Evolutionary conservation across 2,888 invertebrate genomes (phyloP).

Genomic region (Callimorpha dominula): DNA sequence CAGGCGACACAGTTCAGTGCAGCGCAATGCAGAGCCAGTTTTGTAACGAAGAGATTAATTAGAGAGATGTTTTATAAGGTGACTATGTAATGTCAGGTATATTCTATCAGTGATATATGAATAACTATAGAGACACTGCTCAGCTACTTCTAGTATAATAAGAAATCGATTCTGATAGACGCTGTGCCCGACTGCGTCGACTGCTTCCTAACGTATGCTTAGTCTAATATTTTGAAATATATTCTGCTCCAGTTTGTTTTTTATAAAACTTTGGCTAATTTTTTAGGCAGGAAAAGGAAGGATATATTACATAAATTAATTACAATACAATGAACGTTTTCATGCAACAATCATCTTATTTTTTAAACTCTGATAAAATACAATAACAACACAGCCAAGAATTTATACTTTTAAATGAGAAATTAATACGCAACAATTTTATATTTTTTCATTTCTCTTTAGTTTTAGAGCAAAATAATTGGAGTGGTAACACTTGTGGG

Average conservation of each 20-base stretch:
- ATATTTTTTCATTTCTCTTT: constrained; percentile 27
- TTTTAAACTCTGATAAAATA: constrained; percentile 1
- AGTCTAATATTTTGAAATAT: neutral
- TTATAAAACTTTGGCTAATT: neutral
- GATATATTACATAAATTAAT: neutral
- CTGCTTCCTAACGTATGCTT: neutral
- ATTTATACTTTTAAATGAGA: constrained; percentile 35
- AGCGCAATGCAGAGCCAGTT: no score
- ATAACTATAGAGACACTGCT: neutral
- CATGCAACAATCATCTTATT: neutral
- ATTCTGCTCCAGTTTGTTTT: neutral
- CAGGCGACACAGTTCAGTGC: neutral
- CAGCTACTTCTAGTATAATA: neutral
- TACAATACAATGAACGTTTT: neutral
- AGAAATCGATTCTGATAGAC: neutral
- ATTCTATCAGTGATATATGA: no score
- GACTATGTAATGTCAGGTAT: neutral
- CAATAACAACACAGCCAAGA: constrained; percentile 12
- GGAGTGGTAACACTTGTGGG: constrained; percentile 3
- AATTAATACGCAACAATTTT: constrained; percentile 25
- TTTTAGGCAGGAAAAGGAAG: neutral
- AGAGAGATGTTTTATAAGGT: neutral
- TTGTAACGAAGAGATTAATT: neutral
- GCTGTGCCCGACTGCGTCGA: neutral
- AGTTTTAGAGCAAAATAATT: constrained; percentile 47